phyloP scores from a whole-genome alignment of 2,797 vertebrate species.

The Betta splendens region DNA sequence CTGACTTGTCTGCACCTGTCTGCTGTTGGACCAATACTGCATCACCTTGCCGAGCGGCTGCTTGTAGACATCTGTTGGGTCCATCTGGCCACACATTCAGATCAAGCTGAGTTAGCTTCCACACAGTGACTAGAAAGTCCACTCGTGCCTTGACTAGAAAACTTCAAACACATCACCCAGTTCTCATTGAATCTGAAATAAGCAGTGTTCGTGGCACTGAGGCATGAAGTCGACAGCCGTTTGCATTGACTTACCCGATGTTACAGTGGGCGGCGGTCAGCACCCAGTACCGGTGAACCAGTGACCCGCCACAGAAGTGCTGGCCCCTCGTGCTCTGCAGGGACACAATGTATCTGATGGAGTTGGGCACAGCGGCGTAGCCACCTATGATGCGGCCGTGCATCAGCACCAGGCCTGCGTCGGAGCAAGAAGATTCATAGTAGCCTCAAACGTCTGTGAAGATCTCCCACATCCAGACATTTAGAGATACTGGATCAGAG shows the following conservation, averaged over 20 bases:
- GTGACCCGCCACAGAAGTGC: slow-evolving; percentile 78
- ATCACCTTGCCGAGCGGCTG: slow-evolving; percentile 36
- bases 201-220: background rate
- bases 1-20: slow-evolving; percentile 33
- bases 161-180: slow-evolving; percentile 1
- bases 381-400: slow-evolving; percentile 80
- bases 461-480: background rate
- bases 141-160: slow-evolving; percentile 21
- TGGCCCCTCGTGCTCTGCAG: slow-evolving; percentile 77
- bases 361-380: slow-evolving; percentile 71
- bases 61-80: slow-evolving; percentile 55
- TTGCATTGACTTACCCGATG: slow-evolving; percentile 64
- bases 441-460: background rate
- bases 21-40: slow-evolving; percentile 37
- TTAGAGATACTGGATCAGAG: background rate
- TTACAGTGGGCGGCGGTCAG: slow-evolving; percentile 83
- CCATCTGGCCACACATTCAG: slow-evolving; percentile 52
- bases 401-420: slow-evolving; percentile 63
- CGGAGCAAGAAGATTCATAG: slow-evolving; percentile 30
- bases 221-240: too few relatives aligned
- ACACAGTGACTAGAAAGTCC: slow-evolving; percentile 18
- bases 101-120: slow-evolving; percentile 33
- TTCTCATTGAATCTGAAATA: background rate
- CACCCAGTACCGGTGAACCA: slow-evolving; percentile 80
- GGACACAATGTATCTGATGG: slow-evolving; percentile 82